phyloP scores from a whole-genome alignment of 2,113 vertebrate genomes.

The Larimichthys crocea region DNA sequence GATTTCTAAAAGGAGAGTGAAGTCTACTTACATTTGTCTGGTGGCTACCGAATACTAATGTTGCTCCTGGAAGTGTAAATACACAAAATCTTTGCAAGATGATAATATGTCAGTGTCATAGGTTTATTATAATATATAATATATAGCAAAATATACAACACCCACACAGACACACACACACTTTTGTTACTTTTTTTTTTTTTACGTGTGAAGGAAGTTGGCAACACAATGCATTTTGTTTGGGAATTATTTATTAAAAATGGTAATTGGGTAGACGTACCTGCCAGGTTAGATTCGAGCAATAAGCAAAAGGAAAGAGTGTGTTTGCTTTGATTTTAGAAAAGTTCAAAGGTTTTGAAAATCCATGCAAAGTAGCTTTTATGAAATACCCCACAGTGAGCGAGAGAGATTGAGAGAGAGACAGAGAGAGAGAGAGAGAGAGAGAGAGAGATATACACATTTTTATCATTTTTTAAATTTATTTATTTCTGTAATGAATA shows the following conservation, averaged over 20 bases:
- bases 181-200: not conserved
- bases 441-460: not conserved
- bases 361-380: slow-evolving; percentile 28
- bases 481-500: slow-evolving; percentile 4
- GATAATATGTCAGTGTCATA: too few species aligned
- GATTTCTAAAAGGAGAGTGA: too few species aligned
- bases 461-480: not conserved
- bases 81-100: too few species aligned
- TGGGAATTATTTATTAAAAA: slow-evolving; percentile 22
- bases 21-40: too few species aligned
- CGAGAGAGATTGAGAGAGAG: not conserved
- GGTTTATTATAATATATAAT: too few species aligned
- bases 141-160: too few species aligned
- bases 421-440: not conserved
- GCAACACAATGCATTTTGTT: not conserved
- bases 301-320: slow-evolving; percentile 11
- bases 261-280: slow-evolving; percentile 18
- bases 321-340: slow-evolving; percentile 37
- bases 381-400: slow-evolving; percentile 8
- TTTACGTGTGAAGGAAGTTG: not conserved
- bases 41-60: too few species aligned
- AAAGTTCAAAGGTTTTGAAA: slow-evolving; percentile 45
- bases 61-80: too few species aligned
- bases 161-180: too few species aligned
- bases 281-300: slow-evolving; percentile 39